A percentile compares a stretch with the other conserved stretches of the same genome.
Evolutionary conservation across 2,888 invertebrate genomes (phyloP).

Genomic region (Eudemis profundana): DNA sequence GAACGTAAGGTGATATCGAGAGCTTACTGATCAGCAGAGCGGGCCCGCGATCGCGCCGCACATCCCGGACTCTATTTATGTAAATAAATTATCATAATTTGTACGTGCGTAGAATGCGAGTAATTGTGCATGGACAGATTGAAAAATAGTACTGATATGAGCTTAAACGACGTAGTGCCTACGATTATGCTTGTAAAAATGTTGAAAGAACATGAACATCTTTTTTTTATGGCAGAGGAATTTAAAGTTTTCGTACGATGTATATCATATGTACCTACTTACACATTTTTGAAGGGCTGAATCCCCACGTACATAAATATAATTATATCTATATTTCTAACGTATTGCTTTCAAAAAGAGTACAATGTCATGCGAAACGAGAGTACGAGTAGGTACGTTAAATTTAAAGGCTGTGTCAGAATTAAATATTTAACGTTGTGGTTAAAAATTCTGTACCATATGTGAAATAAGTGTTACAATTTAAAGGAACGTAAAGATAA

Average conservation of each 20-base stretch:
- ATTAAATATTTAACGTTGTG: constrained; percentile 37
- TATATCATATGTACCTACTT: constrained; percentile 52
- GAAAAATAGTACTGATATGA: constrained; percentile 87
- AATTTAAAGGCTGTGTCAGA: constrained; percentile 48
- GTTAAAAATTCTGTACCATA: constrained; percentile 29
- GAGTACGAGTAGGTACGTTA: constrained; percentile 39
- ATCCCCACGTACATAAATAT: constrained; percentile 29
- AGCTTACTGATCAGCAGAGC: constrained; percentile 30
- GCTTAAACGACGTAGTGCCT: constrained; percentile 88
- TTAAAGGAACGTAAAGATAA: constrained; percentile 7
- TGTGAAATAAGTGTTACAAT: constrained; percentile 30
- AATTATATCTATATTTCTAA: constrained; percentile 37
- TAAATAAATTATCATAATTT: constrained; percentile 74
- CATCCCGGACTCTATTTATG: constrained; percentile 55
- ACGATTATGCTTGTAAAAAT: constrained; percentile 84
- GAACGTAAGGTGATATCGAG: constrained; percentile 21
- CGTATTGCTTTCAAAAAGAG: constrained; percentile 28
- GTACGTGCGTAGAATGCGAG: constrained; percentile 78
- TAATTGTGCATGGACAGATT: constrained; percentile 77
- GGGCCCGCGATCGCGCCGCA: constrained; percentile 36
- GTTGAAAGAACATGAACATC: constrained; percentile 63
- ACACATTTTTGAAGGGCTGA: constrained; percentile 63
- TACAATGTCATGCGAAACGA: constrained; percentile 37
- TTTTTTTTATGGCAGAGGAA: constrained; percentile 58
- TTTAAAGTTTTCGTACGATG: constrained; percentile 54